These are phyloP conservation scores for Entomobrya multifasciata DNA, from an alignment of 2,888 invertebrate genomes.

Conservation along the genomic window DNA sequence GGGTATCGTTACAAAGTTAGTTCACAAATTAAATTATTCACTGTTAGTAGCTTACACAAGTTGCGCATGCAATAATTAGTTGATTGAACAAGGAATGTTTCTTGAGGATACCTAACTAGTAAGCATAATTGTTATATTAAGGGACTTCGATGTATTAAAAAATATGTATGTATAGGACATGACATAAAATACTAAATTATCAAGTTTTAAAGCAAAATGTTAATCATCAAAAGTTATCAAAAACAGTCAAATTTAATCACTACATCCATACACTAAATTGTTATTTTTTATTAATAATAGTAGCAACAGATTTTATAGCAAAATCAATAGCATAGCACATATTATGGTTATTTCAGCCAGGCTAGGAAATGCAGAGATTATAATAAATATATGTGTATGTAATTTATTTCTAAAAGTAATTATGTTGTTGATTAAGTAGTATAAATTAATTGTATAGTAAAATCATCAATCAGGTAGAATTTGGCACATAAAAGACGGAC, in stretches of 20 bases:
- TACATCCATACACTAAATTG: background rate
- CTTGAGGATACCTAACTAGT: background rate
- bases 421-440: background rate
- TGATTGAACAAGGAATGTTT: background rate
- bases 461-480: conserved; percentile 68
- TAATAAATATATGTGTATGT: background rate
- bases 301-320: background rate
- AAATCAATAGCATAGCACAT: conserved; percentile 20
- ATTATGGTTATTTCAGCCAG: conserved; percentile 28
- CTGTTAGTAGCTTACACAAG: background rate
- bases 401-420: conserved; percentile 6
- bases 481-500: conserved; percentile 77
- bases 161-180: no score
- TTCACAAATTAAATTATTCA: background rate
- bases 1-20: no score
- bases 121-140: background rate
- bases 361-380: background rate
- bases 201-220: conserved; percentile 12
- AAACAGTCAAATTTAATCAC: background rate
- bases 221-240: background rate
- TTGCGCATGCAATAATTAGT: background rate
- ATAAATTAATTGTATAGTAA: no score
- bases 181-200: no score
- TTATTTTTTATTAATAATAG: background rate
- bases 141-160: no score